Evolutionary conservation across 2,888 invertebrate species (phyloP), one percentile per base, ranked within the genome.

Genomic region (Schizaphis graminum): DNA sequence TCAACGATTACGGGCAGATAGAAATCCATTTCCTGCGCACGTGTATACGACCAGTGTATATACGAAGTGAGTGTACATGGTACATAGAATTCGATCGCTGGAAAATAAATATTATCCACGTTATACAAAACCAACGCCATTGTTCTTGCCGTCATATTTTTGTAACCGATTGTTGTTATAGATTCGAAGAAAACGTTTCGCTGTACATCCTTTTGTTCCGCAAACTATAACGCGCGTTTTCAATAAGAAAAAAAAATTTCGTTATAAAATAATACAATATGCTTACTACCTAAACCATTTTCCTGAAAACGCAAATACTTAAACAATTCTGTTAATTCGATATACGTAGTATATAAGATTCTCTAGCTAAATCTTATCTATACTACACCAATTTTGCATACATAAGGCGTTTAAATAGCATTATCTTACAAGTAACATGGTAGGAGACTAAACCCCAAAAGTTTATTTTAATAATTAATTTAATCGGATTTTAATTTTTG

Each of bases 81-180:
- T n/a, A 13, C 24, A 35, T 35, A 77, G 77, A 77, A 77, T 77
- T 35, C 77, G 35, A 77, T 77, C 35, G 77, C 21, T 35, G 35
- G 35, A 77, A 77, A 77, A 77, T 35, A 35, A 77, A 77, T 41
- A 77, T 77, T 77, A 35, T 77, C 77, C 77, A 35, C 35, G 21
- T 77, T 77, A 21, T 35, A 21, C 35, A 35, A 77, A 77, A 77
- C 57, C 57, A 16, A 28, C 44, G 26, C 47, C n/a, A 89, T 44
- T 89, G 89, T 89, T 89, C 57, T 57, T 41, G 16, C 16, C 44
- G 28, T n/a, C 56, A 28, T 41, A 56, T 89, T 89, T 57, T 89
- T 28, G 89, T 11, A 57, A 61, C 57, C 89, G 89, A 44, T 56
- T 57, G 77, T 77, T 77, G 35, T 77, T 35, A 8, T 35, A 77